Base-by-base conservation (phyloP, 1,140 invertebrate genomes). In the Macrostomum lignano region DNA sequence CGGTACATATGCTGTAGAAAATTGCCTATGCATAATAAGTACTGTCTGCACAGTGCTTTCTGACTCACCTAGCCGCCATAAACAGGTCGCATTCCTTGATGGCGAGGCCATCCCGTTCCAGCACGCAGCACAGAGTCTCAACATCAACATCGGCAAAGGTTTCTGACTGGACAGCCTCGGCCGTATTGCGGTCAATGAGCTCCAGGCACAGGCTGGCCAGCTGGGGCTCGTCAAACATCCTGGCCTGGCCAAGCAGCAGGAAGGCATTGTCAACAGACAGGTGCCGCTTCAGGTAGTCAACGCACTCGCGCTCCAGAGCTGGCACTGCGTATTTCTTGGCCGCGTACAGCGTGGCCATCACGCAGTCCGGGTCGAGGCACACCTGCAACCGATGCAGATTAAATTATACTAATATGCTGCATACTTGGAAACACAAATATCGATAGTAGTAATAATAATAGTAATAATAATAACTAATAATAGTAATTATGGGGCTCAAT, bases 301-400 rank as follows among this genome's bases (percentile, higher is more conserved):
- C 73, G 58, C 75, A 79, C 39, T 71, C 71, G 40, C 71, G 68
- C 47, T 78, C 74, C 35, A 79, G 52, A 7, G 72, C 69, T 7
- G 72, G 70, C 0, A 78, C 72, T 4, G 72, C 72, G 56, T 79
- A 79, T 45, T 79, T 79, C 44, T 78, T 78, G 4, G 74, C 74
- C 5, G 73, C 72, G 45, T 78, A 77, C 28, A 78, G 48, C 4
- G 72, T 74, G 1, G 73, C 73, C 73, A 78, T 77, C 2, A 78
- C 74, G 46, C 70, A 74, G 47, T 78, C 74, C 2, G 73, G 71
- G 21, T 71, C 73, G 46, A 77, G 74, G 39, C 70, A 64, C n/a
- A 77, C 71, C 51, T n/a, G n/a, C n/a, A n/a, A n/a, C n/a, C n/a
- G n/a, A n/a, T n/a, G n/a, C n/a, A n/a, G n/a, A n/a, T n/a, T n/a